Evolutionary conservation across 2,797 vertebrate species (phyloP).

Genomic region (Cheracebus regulus): DNA sequence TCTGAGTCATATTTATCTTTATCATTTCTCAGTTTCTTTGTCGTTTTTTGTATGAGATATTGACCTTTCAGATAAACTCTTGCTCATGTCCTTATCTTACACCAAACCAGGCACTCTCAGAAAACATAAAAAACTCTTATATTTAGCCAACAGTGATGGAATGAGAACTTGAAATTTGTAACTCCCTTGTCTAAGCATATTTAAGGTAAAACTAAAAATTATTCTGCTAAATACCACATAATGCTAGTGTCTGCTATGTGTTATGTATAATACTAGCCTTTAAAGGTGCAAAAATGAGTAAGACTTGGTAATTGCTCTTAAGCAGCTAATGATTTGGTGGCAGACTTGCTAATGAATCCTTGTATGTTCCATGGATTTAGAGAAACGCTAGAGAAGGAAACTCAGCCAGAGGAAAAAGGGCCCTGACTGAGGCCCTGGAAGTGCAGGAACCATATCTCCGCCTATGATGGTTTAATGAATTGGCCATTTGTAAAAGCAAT

Average conservation of each 20-base stretch:
- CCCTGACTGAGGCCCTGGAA: background rate
- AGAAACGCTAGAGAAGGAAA: background rate
- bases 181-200: background rate
- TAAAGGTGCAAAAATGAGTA: background rate
- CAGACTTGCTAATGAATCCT: background rate
- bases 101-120: slow-evolving; percentile 24
- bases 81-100: background rate
- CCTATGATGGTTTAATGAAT: background rate
- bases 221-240: background rate
- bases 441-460: background rate
- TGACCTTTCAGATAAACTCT: slow-evolving; percentile 43
- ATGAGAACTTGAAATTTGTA: background rate
- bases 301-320: background rate
- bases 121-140: background rate
- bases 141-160: background rate
- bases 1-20: slow-evolving; percentile 47
- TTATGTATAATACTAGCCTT: background rate
- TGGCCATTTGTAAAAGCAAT: background rate
- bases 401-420: background rate
- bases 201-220: background rate
- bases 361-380: background rate
- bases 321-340: background rate
- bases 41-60: slow-evolving; percentile 16
- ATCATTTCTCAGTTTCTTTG: background rate
- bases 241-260: background rate